phyloP scores from a whole-genome alignment of 2,113 vertebrate species.

The Oxygymnocypris stewartii region DNA sequence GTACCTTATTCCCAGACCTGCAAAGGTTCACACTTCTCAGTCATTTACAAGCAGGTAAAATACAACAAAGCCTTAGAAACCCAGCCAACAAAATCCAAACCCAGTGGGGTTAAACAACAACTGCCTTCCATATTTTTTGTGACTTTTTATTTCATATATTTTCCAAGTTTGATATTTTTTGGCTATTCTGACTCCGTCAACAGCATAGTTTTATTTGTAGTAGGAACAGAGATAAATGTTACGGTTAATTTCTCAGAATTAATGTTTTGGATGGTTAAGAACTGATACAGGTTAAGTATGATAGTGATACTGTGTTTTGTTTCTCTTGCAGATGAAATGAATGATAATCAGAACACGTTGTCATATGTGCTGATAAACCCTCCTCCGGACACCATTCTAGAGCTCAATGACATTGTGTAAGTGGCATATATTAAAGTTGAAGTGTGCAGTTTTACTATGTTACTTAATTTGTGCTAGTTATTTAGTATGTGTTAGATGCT shows the following conservation, averaged over 20 bases:
- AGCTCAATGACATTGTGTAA: constrained; percentile 94
- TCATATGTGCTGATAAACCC: constrained; percentile 98
- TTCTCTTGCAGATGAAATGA: constrained; percentile 89
- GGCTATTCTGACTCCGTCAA: not conserved
- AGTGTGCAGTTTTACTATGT: not conserved
- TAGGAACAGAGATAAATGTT: constrained; percentile 24
- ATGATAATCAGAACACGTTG: constrained; percentile 94
- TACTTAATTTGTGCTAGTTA: too few relatives aligned
- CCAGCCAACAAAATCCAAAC: constrained; percentile 34
- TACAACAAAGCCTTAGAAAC: constrained; percentile 46
- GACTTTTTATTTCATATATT: not conserved
- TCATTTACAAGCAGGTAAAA: constrained; percentile 58
- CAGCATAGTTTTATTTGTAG: constrained; percentile 17
- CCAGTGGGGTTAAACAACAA: constrained; percentile 12
- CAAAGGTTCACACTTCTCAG: constrained; percentile 55
- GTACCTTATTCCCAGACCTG: constrained; percentile 49
- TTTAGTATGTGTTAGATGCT: too few relatives aligned
- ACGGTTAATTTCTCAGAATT: not conserved
- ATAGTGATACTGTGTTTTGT: constrained; percentile 21
- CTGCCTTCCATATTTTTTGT: not conserved
- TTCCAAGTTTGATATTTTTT: not conserved
- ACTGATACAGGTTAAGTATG: not conserved
- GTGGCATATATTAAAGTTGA: constrained; percentile 56
- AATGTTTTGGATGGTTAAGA: constrained; percentile 45
- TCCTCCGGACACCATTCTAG: constrained; percentile 89